A percentile compares a stretch with the other conserved stretches of the same genome.
phyloP scores from a whole-genome alignment of 64 coral and sea anemone species.

The Porites lutea region DNA sequence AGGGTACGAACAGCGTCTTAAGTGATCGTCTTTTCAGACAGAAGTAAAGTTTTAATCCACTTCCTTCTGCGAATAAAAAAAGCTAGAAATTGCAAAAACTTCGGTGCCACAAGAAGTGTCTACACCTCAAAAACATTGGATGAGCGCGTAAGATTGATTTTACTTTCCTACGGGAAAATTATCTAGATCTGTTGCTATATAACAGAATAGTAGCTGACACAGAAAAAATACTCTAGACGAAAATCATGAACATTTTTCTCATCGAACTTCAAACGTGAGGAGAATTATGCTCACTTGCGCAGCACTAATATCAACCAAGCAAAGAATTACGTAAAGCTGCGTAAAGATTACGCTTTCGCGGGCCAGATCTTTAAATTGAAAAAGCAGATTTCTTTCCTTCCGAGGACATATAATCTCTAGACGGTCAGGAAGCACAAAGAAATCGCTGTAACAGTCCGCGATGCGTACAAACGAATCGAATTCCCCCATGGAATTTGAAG shows the following conservation, averaged over 20 bases:
- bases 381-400: neutral
- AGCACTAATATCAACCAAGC: no score
- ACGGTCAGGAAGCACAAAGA: neutral
- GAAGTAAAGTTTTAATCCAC: no score
- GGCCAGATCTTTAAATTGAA: neutral
- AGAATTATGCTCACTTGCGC: conserved; percentile 17
- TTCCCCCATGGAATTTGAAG: conserved; percentile 53
- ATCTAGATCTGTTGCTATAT: neutral
- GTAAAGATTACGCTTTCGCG: neutral
- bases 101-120: no score
- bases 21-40: no score
- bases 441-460: neutral
- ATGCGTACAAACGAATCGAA: conserved; percentile 26
- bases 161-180: neutral
- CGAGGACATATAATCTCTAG: neutral
- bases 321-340: neutral
- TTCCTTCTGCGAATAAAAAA: no score
- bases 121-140: no score
- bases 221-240: neutral
- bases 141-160: no score
- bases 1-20: no score
- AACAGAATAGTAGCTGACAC: neutral
- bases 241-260: neutral
- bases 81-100: no score
- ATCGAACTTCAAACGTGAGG: neutral